phyloP scores from a whole-genome alignment of 2,113 vertebrate genomes.

The Aleadryas rufinucha region DNA sequence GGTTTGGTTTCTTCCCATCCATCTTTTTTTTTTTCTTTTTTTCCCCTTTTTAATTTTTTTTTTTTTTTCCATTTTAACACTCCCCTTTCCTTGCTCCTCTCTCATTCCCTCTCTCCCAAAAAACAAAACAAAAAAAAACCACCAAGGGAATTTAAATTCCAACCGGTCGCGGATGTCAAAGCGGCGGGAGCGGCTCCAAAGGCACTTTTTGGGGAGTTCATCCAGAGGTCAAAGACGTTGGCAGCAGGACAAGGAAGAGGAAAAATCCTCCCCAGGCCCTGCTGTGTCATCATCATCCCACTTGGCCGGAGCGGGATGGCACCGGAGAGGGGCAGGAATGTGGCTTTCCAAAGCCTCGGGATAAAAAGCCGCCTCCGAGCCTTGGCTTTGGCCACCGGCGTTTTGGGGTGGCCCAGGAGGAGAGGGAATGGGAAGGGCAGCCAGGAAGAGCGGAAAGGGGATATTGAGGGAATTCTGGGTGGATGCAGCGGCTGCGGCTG shows the following conservation, averaged over 20 bases:
- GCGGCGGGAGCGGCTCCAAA: not conserved
- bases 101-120: not conserved
- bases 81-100: not conserved
- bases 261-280: not conserved
- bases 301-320: not conserved
- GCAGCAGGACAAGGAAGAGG: not conserved
- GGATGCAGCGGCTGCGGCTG: not conserved
- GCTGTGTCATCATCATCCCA: not conserved
- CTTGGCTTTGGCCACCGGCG: not conserved
- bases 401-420: not conserved
- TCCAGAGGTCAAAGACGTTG: not conserved
- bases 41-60: too few relatives aligned
- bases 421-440: not conserved
- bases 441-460: not conserved
- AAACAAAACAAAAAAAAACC: not conserved
- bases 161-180: not conserved
- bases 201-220: constrained; percentile 25
- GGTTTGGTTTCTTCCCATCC: not conserved
- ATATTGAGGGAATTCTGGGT: not conserved
- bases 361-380: rapidly evolving
- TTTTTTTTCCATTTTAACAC: not conserved
- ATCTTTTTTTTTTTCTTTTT: not conserved
- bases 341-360: not conserved
- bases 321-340: not conserved
- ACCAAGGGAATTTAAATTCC: constrained; percentile 11